These are phyloP conservation scores for Onthophagus sagittarius DNA, from an alignment of 2,888 invertebrate genomes.

Conservation along the genomic window DNA sequence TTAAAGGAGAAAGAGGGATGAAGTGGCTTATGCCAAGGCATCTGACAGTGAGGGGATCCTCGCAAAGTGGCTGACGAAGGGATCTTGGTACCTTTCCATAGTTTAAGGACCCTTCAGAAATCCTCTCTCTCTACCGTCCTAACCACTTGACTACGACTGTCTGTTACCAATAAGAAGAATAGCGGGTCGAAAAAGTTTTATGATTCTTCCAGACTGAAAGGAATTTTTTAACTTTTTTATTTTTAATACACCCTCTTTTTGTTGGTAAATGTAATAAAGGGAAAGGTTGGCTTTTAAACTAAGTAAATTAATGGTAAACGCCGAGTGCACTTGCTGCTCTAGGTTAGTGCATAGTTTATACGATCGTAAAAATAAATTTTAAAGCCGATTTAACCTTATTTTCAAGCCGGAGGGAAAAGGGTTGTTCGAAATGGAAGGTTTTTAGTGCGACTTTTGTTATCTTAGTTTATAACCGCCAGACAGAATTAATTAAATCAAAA, in stretches of 20 bases:
- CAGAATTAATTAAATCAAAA: too few relatives aligned
- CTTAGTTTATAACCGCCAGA: too few relatives aligned
- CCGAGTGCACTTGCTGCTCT: background rate
- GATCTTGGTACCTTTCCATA: background rate
- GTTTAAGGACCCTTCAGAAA: background rate
- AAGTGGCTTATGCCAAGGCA: background rate
- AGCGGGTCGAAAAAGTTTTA: background rate
- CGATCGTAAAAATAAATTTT: background rate
- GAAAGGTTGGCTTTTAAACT: too few relatives aligned
- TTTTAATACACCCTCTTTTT: background rate
- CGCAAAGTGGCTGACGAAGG: background rate
- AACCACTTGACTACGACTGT: background rate
- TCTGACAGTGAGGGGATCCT: background rate
- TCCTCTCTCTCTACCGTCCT: background rate
- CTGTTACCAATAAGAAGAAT: background rate
- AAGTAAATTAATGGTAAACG: background rate
- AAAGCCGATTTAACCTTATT: background rate
- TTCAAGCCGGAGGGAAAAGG: background rate
- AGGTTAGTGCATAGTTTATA: background rate
- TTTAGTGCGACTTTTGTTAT: background rate
- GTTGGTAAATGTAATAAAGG: too few relatives aligned
- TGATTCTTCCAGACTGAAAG: background rate
- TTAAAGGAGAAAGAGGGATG: background rate
- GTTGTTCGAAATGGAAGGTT: background rate
- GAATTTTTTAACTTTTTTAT: background rate